Evolutionary conservation across 2,888 invertebrate genomes (phyloP).

Genomic region (Tryphoninae sp.): DNA sequence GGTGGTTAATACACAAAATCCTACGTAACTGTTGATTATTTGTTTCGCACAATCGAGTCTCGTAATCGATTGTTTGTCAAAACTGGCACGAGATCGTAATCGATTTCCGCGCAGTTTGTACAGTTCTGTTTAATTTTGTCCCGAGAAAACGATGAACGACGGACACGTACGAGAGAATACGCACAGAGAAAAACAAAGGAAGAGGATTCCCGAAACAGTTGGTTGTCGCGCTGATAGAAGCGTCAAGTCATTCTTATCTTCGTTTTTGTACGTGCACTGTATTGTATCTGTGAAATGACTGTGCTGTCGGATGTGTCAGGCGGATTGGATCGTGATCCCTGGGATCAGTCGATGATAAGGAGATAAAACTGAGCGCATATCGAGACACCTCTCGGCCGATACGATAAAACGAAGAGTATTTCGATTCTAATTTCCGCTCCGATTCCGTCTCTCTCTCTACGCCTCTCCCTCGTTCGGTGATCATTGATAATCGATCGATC

Average conservation of each 20-base stretch:
- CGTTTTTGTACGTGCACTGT: constrained; percentile 11
- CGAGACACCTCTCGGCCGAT: background rate
- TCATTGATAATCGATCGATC: constrained; percentile 43
- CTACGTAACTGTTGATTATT: background rate
- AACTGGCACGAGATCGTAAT: constrained; percentile 32
- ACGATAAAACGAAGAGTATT: constrained; percentile 23
- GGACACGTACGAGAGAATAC: background rate
- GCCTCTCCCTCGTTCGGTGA: constrained; percentile 22
- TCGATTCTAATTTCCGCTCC: constrained; percentile 55
- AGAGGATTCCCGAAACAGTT: constrained; percentile 1
- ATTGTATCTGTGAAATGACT: constrained; percentile 52
- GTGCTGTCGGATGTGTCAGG: constrained; percentile 63
- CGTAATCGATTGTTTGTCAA: constrained; percentile 18
- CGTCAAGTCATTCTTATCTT: constrained; percentile 42
- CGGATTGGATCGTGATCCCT: constrained; percentile 58
- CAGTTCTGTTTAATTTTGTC: constrained; percentile 20
- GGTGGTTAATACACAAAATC: background rate
- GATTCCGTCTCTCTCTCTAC: constrained; percentile 15
- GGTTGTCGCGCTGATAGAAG: background rate
- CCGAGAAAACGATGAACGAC: background rate
- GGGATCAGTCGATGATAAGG: constrained; percentile 57
- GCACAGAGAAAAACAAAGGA: background rate
- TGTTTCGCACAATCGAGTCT: background rate
- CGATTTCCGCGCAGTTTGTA: constrained; percentile 31
- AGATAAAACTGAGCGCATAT: constrained; percentile 48